These are phyloP conservation scores for Poecile atricapillus DNA, from an alignment of 2,113 vertebrate species.

Conservation along the genomic window DNA sequence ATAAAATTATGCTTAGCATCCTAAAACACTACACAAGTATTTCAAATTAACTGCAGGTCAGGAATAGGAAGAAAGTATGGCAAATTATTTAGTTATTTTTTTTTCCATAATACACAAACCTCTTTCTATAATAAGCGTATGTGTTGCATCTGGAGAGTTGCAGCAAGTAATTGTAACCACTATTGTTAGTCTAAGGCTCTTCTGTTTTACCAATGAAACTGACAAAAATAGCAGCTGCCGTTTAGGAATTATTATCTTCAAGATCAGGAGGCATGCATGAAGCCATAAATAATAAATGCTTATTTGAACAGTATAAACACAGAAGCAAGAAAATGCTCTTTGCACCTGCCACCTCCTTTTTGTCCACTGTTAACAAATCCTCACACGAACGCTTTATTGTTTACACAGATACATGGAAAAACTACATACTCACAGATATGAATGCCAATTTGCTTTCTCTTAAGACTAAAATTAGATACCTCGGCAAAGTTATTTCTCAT, in stretches of 20 bases:
- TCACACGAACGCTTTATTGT: not conserved
- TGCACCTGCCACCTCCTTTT: not conserved
- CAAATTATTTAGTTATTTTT: not conserved
- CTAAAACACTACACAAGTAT: not conserved
- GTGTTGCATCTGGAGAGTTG: not conserved
- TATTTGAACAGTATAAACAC: not conserved
- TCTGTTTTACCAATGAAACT: not conserved
- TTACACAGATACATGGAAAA: not conserved
- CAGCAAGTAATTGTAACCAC: not conserved
- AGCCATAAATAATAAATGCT: not conserved
- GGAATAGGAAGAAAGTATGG: not conserved
- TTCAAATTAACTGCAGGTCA: not conserved
- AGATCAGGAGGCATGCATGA: not conserved
- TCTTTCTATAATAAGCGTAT: not conserved
- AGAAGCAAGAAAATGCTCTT: not conserved
- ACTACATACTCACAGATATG: not conserved
- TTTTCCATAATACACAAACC: not conserved
- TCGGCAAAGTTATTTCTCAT: not conserved
- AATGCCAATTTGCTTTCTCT: not conserved
- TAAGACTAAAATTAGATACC: not conserved
- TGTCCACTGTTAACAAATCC: not conserved
- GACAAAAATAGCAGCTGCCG: not conserved
- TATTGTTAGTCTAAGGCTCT: not conserved
- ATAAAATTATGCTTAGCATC: not conserved
- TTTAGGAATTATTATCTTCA: not conserved